A percentile compares a stretch with the other conserved stretches of the same genome.
Conservation (phyloP, 2,888 invertebrate species). For the Parascotia fuliginaria region DNA sequence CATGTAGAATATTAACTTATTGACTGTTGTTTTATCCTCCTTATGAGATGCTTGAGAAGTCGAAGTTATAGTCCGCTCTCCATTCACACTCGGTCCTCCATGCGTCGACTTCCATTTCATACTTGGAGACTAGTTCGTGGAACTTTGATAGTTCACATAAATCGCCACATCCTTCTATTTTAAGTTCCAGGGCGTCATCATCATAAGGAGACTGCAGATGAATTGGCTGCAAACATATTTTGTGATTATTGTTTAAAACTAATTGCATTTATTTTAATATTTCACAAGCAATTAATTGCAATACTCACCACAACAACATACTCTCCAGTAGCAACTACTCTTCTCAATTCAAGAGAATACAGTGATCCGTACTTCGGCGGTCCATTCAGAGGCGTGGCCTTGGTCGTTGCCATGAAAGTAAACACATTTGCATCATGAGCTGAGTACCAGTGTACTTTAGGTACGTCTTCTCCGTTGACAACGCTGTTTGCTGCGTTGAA, state of each 20-base stretch:
- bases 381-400: slow-evolving; percentile 34
- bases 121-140: slow-evolving; percentile 38
- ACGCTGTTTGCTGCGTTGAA: slow-evolving; percentile 31
- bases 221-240: slow-evolving; percentile 51
- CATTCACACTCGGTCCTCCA: slow-evolving; percentile 16
- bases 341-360: slow-evolving; percentile 51
- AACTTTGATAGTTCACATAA: slow-evolving; percentile 49
- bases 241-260: no score
- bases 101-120: slow-evolving; percentile 27
- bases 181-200: slow-evolving; percentile 39
- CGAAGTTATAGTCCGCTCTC: slow-evolving; percentile 1
- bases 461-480: slow-evolving; percentile 36
- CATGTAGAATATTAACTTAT: no score
- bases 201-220: slow-evolving; percentile 46
- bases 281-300: no score
- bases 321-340: slow-evolving; percentile 35
- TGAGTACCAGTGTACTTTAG: slow-evolving; percentile 44
- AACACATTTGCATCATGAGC: slow-evolving; percentile 52
- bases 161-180: slow-evolving; percentile 45
- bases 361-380: slow-evolving; percentile 44
- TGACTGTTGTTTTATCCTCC: no score
- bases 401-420: slow-evolving; percentile 30
- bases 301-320: slow-evolving; percentile 55
- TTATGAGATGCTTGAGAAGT: no score
- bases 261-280: no score